These are phyloP conservation scores for Berghia stephanieae DNA, from an alignment of 1,140 invertebrate species.

Conservation along the genomic window DNA sequence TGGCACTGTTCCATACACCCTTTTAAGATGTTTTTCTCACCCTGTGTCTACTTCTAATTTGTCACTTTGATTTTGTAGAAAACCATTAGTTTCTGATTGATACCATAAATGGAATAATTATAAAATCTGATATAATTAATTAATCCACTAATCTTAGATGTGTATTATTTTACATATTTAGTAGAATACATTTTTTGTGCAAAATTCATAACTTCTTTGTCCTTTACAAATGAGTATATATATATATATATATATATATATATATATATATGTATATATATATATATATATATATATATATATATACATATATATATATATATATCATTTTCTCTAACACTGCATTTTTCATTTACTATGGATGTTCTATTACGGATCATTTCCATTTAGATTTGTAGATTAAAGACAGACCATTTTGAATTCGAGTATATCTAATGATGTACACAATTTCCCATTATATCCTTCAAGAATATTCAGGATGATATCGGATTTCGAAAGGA, in stretches of 20 bases:
- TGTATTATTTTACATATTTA: too few relatives aligned
- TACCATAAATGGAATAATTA: too few relatives aligned
- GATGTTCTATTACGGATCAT: not conserved
- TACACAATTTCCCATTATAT: not conserved
- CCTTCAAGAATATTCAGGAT: not conserved
- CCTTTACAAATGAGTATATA: too few relatives aligned
- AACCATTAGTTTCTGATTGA: too few relatives aligned
- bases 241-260: conserved; percentile 26
- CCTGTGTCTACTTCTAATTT: too few relatives aligned
- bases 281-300: conserved; percentile 20
- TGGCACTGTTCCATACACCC: too few relatives aligned
- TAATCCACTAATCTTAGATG: too few relatives aligned
- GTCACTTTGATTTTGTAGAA: too few relatives aligned
- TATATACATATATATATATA: conserved; percentile 21
- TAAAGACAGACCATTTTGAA: not conserved
- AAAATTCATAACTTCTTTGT: too few relatives aligned
- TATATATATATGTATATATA: conserved; percentile 18
- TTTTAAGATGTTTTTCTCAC: too few relatives aligned
- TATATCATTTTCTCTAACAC: not conserved
- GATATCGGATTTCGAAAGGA: not conserved
- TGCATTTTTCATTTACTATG: not conserved
- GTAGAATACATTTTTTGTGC: too few relatives aligned
- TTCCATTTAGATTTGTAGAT: not conserved
- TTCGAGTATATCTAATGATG: not conserved
- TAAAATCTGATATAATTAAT: too few relatives aligned